Evolutionary conservation across 2,888 invertebrate species (phyloP), one percentile per base, ranked within the genome.

Genomic region (Herminia tarsipennalis): DNA sequence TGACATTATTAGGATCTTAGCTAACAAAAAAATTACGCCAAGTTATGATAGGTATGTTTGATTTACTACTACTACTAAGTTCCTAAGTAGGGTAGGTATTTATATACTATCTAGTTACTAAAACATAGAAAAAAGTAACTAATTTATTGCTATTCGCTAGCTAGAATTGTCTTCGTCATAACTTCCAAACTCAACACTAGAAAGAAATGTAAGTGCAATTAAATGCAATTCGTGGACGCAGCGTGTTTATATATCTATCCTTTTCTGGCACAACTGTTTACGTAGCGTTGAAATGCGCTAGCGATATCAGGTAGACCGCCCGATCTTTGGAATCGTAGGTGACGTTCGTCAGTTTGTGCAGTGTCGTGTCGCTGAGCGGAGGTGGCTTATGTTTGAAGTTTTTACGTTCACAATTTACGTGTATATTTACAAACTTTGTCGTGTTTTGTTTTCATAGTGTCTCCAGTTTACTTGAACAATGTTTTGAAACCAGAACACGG

Each of bases 381-480:
- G 68, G 83, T 70, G 66, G 47, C 34, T 66, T 42, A 47, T 48
- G 76, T 73, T 52, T 57, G 29, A 36, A 33, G 16, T 44, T 67
- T 66, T 56, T 59, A 45, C 62, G 60, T 70, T 70, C 49, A 54
- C 30, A 49, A 74, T 73, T 79, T 78, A 77, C 86, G 88, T 88
- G 27, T 28, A 40, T 47, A 86, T 88, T 88, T 86, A 88, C 82
- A 88, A 89, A 89, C 86, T 90, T 88, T 80, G 72, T 66, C 70
- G 81, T 81, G 78, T 78, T 78, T 73, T 80, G 81, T 83, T 88
- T 54, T 83, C 65, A 68, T 64, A 75, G 76, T 78, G 77, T 74
- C 75, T 72, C 55, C 56, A 64, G 58, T 63, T 52, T 47, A 53
- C 35, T 55, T 57, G 41, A 65, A 62, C 51, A 40, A 54, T 56